Base-by-base conservation (phyloP, 2,888 invertebrate species). In the Homarus gammarus region DNA sequence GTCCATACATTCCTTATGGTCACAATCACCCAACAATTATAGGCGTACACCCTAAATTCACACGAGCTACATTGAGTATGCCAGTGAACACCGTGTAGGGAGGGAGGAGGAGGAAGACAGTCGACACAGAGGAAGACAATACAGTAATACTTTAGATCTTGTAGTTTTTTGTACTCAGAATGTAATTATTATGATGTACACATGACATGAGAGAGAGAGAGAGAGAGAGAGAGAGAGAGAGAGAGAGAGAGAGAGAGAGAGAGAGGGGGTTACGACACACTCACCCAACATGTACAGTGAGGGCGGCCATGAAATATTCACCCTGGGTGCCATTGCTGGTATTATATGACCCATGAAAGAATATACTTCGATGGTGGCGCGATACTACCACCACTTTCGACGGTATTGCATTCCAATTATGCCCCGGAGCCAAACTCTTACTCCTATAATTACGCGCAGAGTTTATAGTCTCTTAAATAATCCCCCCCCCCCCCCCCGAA, bases 281-380 rank as follows among this genome's bases (percentile, higher is more conserved):
- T 56, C 6, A 10, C 5, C 27, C 22, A 22, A 22, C 0, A 27
- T 5, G 22, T 5, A 64, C 5, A 27, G 64, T n/a, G 12, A 10
- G 0, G 64, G 64, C 5, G 6, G 64, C 5, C 22, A 64, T 64
- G 64, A 64, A 27, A 64, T 64, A 64, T 64, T 64, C 64, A 64
- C 64, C 27, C 64, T 5, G 64, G 27, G 64, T 64, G 22, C 27
- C 64, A 22, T 64, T 64, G 18, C 64, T n/a, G 64, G 12, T 64
- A 64, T 64, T 64, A 64, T 64, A 64, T 64, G 64, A 64, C 64
- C 64, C 64, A 64, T 64, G 64, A 64, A 64, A 64, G 64, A 64
- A 64, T 64, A 64, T 64, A 27, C 64, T 22, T 64, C 22, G 64
- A 5, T 22, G 5, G 27, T n/a, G 27, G 27, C 27, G n/a, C 64